Conservation (phyloP, 2,888 invertebrate species). For the Strigamia crassipes region DNA sequence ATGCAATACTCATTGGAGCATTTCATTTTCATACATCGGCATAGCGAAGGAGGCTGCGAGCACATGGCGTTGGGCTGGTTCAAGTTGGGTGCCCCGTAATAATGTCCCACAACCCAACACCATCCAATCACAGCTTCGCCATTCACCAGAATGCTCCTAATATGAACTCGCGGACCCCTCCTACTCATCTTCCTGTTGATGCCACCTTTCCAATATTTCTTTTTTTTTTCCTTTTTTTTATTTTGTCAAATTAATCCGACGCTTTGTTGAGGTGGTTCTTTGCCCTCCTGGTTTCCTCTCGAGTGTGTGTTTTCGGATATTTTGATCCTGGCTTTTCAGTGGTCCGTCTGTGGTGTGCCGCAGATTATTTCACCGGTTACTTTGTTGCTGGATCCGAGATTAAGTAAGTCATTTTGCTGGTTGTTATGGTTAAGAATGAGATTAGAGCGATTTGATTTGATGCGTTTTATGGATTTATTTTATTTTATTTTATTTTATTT, state of each 20-base stretch:
- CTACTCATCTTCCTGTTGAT: slow-evolving; percentile 14
- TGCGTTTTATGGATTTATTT: too few relatives aligned
- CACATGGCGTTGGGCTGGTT: slow-evolving; percentile 17
- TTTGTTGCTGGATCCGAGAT: background rate
- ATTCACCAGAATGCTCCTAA: background rate
- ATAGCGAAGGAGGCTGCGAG: background rate
- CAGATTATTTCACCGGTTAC: slow-evolving; percentile 3
- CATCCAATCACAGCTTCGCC: slow-evolving; percentile 13
- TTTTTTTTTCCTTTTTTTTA: background rate
- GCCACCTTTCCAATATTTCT: background rate
- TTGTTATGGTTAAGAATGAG: background rate
- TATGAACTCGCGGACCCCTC: background rate
- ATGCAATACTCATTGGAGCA: slow-evolving; percentile 17
- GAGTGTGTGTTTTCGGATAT: background rate
- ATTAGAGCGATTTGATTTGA: too few relatives aligned
- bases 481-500: too few relatives aligned
- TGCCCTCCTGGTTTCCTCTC: background rate
- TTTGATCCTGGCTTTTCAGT: slow-evolving; percentile 45
- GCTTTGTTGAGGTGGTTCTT: background rate
- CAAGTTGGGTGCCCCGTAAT: slow-evolving; percentile 5
- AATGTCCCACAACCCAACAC: background rate
- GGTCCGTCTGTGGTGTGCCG: slow-evolving; percentile 1
- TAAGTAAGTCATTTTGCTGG: background rate
- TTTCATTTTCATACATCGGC: background rate
- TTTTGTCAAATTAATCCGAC: background rate